Evolutionary conservation across 2,797 vertebrate species (phyloP).

Genomic region (Austrolebias charrua): DNA sequence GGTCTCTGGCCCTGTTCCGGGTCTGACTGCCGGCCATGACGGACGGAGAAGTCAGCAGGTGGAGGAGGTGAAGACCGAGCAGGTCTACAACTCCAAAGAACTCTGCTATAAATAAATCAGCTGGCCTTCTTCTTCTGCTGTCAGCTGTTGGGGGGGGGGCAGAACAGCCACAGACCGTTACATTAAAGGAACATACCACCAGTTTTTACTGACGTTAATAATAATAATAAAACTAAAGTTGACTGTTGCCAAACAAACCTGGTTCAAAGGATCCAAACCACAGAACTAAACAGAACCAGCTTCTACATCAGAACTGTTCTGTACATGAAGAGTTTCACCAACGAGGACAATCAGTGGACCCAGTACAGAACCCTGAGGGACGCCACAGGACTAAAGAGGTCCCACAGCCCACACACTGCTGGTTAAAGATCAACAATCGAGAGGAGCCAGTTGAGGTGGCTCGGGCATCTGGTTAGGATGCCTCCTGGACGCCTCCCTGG

Average conservation of each 20-base stretch:
- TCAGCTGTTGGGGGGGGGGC: slow-evolving; percentile 41
- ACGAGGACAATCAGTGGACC: neutral
- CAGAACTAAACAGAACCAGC: neutral
- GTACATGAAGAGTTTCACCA: too few relatives aligned
- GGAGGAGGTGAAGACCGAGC: slow-evolving; percentile 8
- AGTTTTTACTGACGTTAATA: neutral
- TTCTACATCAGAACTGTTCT: neutral
- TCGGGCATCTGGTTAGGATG: too few relatives aligned
- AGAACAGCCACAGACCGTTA: neutral
- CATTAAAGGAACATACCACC: slow-evolving; percentile 4
- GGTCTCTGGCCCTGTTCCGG: slow-evolving; percentile 81
- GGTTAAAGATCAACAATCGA: too few relatives aligned
- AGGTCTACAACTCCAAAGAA: slow-evolving; percentile 31
- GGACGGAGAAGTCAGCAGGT: neutral
- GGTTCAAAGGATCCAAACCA: neutral
- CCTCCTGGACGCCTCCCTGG: too few relatives aligned
- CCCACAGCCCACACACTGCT: too few relatives aligned
- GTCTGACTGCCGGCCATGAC: slow-evolving; percentile 85
- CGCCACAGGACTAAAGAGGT: neutral
- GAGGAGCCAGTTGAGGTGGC: too few relatives aligned
- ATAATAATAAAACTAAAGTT: neutral
- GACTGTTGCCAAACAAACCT: neutral
- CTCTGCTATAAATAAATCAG: slow-evolving; percentile 45
- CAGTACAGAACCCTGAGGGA: neutral
- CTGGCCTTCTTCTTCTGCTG: slow-evolving; percentile 54